A percentile compares a stretch with the other conserved stretches of the same genome.
Conservation (phyloP, 2,797 vertebrate genomes). For the Hoplostethus mediterraneus region DNA sequence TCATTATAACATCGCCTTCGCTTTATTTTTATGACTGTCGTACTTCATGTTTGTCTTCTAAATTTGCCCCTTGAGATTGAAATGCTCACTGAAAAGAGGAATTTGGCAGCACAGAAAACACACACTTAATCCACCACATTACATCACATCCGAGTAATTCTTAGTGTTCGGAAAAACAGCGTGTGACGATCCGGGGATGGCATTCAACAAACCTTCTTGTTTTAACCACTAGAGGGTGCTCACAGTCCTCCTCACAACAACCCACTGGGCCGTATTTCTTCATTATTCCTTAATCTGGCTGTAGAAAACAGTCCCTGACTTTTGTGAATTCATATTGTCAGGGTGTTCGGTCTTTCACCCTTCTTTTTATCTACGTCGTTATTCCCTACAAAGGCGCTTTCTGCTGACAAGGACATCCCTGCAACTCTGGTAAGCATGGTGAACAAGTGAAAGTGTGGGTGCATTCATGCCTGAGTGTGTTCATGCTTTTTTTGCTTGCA, state of each 20-base stretch:
- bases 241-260: conserved; percentile 42
- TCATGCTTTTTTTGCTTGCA: not conserved
- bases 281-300: conserved; percentile 18
- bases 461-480: not conserved
- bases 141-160: conserved; percentile 30
- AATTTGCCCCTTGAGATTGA: conserved; percentile 8
- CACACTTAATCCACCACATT: conserved; percentile 14
- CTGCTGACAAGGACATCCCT: not conserved
- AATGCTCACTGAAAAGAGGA: not conserved
- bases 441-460: not conserved
- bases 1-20: not conserved
- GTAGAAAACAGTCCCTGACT: not conserved
- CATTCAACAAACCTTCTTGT: conserved; percentile 12
- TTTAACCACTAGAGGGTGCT: conserved; percentile 74
- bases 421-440: not conserved
- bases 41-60: not conserved
- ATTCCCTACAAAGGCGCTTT: conserved; percentile 1
- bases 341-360: not conserved
- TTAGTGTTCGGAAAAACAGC: conserved; percentile 1
- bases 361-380: not conserved
- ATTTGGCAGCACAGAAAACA: conserved; percentile 5
- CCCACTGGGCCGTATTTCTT: not conserved
- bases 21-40: not conserved
- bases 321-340: not conserved
- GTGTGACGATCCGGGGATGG: conserved; percentile 16